These are phyloP conservation scores for Mylabris phalerata DNA, from an alignment of 1,140 invertebrate species.

Conservation along the genomic window DNA sequence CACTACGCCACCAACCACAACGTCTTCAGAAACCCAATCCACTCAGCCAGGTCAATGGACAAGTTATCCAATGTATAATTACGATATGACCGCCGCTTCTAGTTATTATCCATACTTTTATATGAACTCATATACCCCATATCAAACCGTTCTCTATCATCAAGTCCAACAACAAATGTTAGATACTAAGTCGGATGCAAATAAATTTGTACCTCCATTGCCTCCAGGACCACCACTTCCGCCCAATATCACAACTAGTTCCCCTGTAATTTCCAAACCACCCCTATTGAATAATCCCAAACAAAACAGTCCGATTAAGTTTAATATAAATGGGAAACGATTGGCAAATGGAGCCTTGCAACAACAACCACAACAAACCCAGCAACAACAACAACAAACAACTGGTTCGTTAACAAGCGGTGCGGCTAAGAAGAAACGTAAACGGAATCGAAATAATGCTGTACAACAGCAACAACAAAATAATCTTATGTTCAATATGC, in stretches of 20 bases:
- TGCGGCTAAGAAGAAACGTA: slow-evolving; percentile 65
- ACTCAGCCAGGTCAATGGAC: background rate
- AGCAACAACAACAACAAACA: slow-evolving; percentile 10
- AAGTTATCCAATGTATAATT: background rate
- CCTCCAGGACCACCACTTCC: slow-evolving; percentile 22
- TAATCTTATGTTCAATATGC: slow-evolving; percentile 39
- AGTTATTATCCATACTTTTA: slow-evolving; percentile 4
- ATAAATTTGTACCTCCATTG: slow-evolving; percentile 24
- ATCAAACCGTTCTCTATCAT: slow-evolving; percentile 8
- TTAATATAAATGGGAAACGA: slow-evolving; percentile 33
- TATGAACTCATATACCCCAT: slow-evolving; percentile 5
- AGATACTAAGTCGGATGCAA: background rate
- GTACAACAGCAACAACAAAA: slow-evolving; percentile 38
- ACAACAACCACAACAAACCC: slow-evolving; percentile 24
- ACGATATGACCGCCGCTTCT: slow-evolving; percentile 2
- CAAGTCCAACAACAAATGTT: slow-evolving; percentile 12
- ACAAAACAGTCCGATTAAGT: slow-evolving; percentile 30
- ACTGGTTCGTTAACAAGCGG: slow-evolving; percentile 45
- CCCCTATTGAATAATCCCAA: slow-evolving; percentile 28
- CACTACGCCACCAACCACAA: slow-evolving; percentile 19
- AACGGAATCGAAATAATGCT: slow-evolving; percentile 59
- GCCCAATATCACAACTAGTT: background rate
- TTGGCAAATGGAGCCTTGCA: slow-evolving; percentile 9
- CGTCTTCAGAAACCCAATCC: background rate
- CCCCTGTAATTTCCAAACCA: slow-evolving; percentile 16